Evolutionary conservation across 2,888 invertebrate genomes (phyloP).

Genomic region (Andrena chrysosceles): DNA sequence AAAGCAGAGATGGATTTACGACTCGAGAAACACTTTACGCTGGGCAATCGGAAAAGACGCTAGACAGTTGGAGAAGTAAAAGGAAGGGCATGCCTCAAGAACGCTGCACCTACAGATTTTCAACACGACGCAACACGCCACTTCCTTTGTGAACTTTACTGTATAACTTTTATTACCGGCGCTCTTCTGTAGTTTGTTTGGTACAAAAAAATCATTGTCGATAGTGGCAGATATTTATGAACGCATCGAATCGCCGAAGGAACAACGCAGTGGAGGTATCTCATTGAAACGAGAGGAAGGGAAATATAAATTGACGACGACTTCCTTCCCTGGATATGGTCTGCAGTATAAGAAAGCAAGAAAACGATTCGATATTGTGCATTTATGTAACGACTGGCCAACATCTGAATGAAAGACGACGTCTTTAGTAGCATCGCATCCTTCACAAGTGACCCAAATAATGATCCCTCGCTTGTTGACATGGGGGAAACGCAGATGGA

Average conservation of each 20-base stretch:
- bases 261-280: too few relatives aligned
- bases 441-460: too few relatives aligned
- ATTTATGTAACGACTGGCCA: background rate
- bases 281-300: background rate
- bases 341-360: background rate
- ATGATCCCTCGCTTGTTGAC: too few relatives aligned
- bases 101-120: slow-evolving; percentile 15
- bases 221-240: slow-evolving; percentile 2
- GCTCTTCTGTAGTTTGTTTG: background rate
- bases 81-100: slow-evolving; percentile 10
- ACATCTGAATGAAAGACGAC: too few relatives aligned
- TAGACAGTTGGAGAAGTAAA: slow-evolving; percentile 24
- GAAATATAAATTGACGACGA: background rate
- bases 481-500: too few relatives aligned
- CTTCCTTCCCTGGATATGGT: background rate
- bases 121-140: background rate
- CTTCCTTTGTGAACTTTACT: slow-evolving; percentile 5
- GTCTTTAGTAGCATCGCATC: too few relatives aligned
- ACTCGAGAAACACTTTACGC: slow-evolving; percentile 29
- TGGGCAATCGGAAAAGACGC: slow-evolving; percentile 41
- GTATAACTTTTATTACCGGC: slow-evolving; percentile 16
- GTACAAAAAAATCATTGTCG: background rate
- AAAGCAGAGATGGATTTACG: slow-evolving; percentile 34
- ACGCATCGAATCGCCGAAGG: background rate
- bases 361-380: too few relatives aligned